Evolutionary conservation across 1,140 invertebrate species (phyloP), one percentile per base, ranked within the genome.

Genomic region (Campoletis sonorensis): DNA sequence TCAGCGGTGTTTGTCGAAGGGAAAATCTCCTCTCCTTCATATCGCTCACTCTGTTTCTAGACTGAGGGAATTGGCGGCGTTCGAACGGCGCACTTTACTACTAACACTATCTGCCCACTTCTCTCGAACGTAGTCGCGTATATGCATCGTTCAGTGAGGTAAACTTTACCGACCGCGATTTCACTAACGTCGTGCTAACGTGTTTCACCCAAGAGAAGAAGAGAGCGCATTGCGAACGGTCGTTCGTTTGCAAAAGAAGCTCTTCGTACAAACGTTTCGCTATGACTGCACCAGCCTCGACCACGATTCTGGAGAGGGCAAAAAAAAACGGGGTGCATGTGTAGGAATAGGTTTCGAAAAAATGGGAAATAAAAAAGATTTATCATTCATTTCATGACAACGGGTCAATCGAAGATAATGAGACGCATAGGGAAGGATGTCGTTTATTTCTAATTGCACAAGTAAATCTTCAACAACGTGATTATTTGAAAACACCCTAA

Each of bases 161-260:
- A 90, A 86, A 85, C 86, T 86, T 89, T 90, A 90, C 88, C 88
- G 88, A 89, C 88, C 82, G 89, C 84, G 89, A 89, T 89, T 90
- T 87, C 79, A 81, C 83, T 81, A 81, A 87, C 81, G 82, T 33
- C 78, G 27, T 8, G 70, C 51, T 61, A 61, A 68, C 76, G 67
- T 70, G 70, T 71, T 75, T 72, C 26, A 54, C 40, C 76, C 58
- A 45, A 64, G 16, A 67, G 30, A 61, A 78, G 37, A 54, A 45
- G 67, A 78, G 58, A 40, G 76, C 76, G 76, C 75, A 54, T 77
- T 64, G 75, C 51, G 75, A 54, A 33, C 51, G 73, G n/a, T 26
- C 71, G 7, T 18, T 67, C 23, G 64, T 67, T 67, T 67, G n/a
- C n/a, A n/a, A n/a, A n/a, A 27, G 64, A 70, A 30, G 33, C 67